phyloP scores from a whole-genome alignment of 2,888 invertebrate species.

The Tetragonisca angustula region DNA sequence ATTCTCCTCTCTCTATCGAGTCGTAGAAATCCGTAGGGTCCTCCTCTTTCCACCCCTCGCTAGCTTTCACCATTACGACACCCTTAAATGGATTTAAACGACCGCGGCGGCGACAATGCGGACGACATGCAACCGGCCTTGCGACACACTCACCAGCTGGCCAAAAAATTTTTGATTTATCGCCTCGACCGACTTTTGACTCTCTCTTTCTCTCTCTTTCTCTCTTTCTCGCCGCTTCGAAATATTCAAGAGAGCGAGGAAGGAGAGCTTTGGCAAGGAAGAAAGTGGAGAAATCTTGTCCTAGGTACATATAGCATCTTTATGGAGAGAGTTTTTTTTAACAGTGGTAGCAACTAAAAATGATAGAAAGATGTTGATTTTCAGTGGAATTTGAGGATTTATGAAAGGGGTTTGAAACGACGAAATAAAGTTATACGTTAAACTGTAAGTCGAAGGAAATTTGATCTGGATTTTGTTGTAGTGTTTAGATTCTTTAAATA shows the following conservation, averaged over 20 bases:
- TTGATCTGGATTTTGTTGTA: not conserved
- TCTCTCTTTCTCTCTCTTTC: not conserved
- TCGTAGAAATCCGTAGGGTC: slow-evolving; percentile 56
- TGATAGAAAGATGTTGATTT: not conserved
- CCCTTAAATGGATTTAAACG: slow-evolving; percentile 77
- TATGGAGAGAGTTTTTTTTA: not conserved
- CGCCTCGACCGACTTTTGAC: slow-evolving; percentile 57
- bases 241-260: slow-evolving; percentile 18
- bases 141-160: slow-evolving; percentile 66
- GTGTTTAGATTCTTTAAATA: too few species aligned
- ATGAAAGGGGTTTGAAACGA: not conserved
- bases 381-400: not conserved
- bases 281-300: slow-evolving; percentile 36
- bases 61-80: slow-evolving; percentile 39
- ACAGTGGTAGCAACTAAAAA: not conserved
- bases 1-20: slow-evolving; percentile 31
- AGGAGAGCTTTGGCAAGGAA: not conserved
- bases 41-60: slow-evolving; percentile 49
- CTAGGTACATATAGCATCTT: slow-evolving; percentile 61
- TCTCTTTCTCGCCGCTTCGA: slow-evolving; percentile 13
- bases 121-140: slow-evolving; percentile 67
- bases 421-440: too few species aligned
- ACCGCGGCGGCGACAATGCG: slow-evolving; percentile 66
- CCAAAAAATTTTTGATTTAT: slow-evolving; percentile 70
- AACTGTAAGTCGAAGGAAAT: not conserved